Evolutionary conservation across 2,797 vertebrate genomes (phyloP).

Genomic region (Lepilemur ruficaudatus): DNA sequence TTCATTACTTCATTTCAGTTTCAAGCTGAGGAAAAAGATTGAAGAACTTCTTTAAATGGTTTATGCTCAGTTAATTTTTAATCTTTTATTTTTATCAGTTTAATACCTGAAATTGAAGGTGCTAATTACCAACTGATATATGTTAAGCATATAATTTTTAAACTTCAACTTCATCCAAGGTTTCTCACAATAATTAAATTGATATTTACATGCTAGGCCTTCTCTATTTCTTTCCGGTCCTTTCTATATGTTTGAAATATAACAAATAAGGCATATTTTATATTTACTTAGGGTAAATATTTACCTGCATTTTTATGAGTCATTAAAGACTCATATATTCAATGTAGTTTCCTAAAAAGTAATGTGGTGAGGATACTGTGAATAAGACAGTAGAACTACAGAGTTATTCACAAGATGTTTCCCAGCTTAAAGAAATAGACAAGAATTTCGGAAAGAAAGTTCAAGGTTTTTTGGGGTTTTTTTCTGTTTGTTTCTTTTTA

Average conservation of each 20-base stretch:
- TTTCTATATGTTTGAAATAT: neutral
- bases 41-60: neutral
- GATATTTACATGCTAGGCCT: neutral
- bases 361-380: neutral
- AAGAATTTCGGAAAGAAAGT: neutral
- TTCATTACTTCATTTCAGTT: constrained; percentile 49
- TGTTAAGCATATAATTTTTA: neutral
- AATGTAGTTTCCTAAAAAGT: neutral
- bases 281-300: neutral
- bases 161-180: neutral
- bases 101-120: constrained; percentile 22
- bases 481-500: neutral
- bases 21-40: neutral
- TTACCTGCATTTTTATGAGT: neutral
- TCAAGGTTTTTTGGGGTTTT: neutral
- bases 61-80: constrained; percentile 41
- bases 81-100: constrained; percentile 12
- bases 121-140: neutral
- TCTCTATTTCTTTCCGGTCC: neutral
- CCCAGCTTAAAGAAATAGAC: neutral
- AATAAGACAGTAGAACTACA: neutral
- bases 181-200: neutral
- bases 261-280: neutral
- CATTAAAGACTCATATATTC: neutral
- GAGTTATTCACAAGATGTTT: neutral